Evolutionary conservation across 2,888 invertebrate genomes (phyloP), one percentile per base, ranked within the genome.

Genomic region (Pachycephus smyrnensis): DNA sequence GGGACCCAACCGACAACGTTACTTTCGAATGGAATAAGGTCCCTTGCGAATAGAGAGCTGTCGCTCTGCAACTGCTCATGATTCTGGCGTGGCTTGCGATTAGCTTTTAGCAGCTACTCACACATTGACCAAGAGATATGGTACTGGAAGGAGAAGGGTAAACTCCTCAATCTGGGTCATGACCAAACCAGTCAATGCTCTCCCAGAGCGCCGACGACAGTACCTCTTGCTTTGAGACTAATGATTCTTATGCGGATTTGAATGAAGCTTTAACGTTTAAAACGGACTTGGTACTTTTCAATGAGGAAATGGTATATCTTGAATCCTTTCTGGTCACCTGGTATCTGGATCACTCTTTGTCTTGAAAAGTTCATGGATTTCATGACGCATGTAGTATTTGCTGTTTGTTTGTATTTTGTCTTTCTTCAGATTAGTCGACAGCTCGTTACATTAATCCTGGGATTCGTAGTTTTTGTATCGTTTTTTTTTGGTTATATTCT

Each of bases 131-230:
- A 55, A 23, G 55, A 55, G 55, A 55, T 55, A 55, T 1, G 55
- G 55, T 23, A 23, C 55, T n/a, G 69, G 32, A 71, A 73, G 76
- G 82, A 78, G 83, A 83, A 81, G 82, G 80, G 83, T 82, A 82
- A 82, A 80, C 82, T 78, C 82, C 78, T 78, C 79, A 78, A 83
- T 82, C 80, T 83, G 80, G 83, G 83, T 83, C 83, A 83, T 81
- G 83, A 82, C 80, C 82, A 82, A 81, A 82, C 80, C 81, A 83
- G 83, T 83, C 83, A 82, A 83, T 80, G 82, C 82, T 83, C 55
- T 55, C 81, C 80, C 81, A 68, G 74, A 74, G 74, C 9, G 74
- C 12, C 33, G n/a, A 74, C 37, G 33, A 74, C 30, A 74, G 74
- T 74, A 37, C 36, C n/a, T 11, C 71, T 33, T 71, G 74, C 74